phyloP scores from a whole-genome alignment of 2,888 invertebrate species.

The Scaptomyza caliginosa region DNA sequence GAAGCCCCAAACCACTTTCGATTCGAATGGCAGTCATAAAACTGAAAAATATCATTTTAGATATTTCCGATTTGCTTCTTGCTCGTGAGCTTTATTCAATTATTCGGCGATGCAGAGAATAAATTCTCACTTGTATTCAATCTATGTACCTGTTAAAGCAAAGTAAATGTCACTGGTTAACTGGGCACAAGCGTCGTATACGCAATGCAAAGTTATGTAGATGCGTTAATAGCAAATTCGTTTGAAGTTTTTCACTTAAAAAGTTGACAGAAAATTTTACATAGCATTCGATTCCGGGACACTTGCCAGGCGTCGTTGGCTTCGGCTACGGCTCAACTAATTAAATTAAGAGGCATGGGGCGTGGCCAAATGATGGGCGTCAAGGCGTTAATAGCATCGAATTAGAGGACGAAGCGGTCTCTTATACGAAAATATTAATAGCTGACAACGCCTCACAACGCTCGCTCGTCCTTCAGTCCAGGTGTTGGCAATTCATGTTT shows the following conservation, averaged over 20 bases:
- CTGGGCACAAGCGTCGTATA: constrained; percentile 23
- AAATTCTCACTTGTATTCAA: constrained; percentile 2
- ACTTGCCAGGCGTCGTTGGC: constrained; percentile 33
- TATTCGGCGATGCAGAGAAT: neutral
- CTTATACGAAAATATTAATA: constrained; percentile 47
- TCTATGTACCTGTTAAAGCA: neutral
- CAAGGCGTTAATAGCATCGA: constrained; percentile 72
- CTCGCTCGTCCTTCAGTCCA: constrained; percentile 9
- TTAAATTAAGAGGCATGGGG: constrained; percentile 72
- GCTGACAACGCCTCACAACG: constrained; percentile 13
- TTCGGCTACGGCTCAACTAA: constrained; percentile 47
- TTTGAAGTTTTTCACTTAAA: constrained; percentile 68
- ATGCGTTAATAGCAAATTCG: constrained; percentile 57
- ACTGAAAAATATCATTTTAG: neutral
- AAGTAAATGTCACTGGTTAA: constrained; percentile 9
- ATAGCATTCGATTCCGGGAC: constrained; percentile 49
- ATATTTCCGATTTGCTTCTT: neutral
- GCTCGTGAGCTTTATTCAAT: neutral
- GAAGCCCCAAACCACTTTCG: neutral
- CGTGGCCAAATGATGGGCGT: constrained; percentile 59
- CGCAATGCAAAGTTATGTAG: constrained; percentile 54
- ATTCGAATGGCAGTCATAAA: neutral
- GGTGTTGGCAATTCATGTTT: constrained; percentile 76
- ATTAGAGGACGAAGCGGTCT: constrained; percentile 41
- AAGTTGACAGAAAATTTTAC: constrained; percentile 73